Conservation (phyloP, 2,113 vertebrate genomes). For the Arizona elegans region DNA sequence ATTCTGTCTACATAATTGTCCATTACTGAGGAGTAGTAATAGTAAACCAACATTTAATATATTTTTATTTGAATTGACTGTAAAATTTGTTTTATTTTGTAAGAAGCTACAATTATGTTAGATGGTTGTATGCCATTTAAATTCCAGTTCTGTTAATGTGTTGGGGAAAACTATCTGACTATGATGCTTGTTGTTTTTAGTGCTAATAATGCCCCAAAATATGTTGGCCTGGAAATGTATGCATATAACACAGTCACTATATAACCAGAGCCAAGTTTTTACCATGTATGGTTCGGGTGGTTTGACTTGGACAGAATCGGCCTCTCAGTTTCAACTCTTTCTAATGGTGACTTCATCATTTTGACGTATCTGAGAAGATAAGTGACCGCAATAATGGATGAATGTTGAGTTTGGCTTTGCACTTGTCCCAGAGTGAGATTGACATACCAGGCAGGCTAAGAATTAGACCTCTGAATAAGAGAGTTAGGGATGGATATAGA, state of each 20-base stretch:
- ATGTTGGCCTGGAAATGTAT: not conserved
- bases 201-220: slow-evolving; percentile 51
- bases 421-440: not conserved
- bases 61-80: not conserved
- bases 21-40: not conserved
- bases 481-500: not conserved
- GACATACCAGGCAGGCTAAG: not conserved
- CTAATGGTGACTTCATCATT: slow-evolving; percentile 4
- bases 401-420: accelerated
- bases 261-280: slow-evolving; percentile 44
- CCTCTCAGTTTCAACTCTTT: not conserved
- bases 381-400: slow-evolving; percentile 1
- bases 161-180: not conserved
- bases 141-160: not conserved
- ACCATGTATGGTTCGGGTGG: slow-evolving; percentile 12
- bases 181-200: slow-evolving; percentile 18
- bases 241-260: slow-evolving; percentile 50
- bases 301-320: not conserved
- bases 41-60: not conserved
- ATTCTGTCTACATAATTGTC: not conserved
- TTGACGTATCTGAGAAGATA: not conserved
- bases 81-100: not conserved
- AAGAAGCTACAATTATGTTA: not conserved
- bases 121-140: not conserved
- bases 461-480: not conserved